Percentiles rank a stretch among this genome's conserved stretches.
These are phyloP conservation scores for Trichonephila clavipes DNA, from an alignment of 1,140 invertebrate genomes.

Conservation along the genomic window DNA sequence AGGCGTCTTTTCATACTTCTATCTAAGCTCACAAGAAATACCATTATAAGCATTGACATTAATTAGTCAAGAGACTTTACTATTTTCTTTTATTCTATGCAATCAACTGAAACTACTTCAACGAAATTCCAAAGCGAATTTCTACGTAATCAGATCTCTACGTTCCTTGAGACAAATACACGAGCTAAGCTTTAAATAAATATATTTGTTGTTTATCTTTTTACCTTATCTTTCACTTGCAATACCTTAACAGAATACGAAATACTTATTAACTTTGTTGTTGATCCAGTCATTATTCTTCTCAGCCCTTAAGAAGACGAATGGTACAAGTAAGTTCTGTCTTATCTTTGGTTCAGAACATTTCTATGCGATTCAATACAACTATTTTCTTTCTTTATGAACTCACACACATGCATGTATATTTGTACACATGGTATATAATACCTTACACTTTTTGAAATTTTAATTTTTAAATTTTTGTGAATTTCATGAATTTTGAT, in stretches of 20 bases:
- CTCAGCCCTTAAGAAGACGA: background rate
- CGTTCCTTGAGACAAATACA: background rate
- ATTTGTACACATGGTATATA: too few relatives aligned
- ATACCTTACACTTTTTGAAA: too few relatives aligned
- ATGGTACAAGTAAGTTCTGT: background rate
- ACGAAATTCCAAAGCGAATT: background rate
- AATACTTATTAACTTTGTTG: background rate
- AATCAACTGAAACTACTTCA: background rate
- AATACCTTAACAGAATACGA: background rate
- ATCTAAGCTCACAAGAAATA: too few relatives aligned
- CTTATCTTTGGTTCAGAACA: background rate
- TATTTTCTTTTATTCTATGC: too few relatives aligned
- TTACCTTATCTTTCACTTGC: background rate
- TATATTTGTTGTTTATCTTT: background rate
- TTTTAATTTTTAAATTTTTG: too few relatives aligned
- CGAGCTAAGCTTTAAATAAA: background rate
- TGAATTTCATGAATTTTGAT: too few relatives aligned
- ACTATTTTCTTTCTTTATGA: too few relatives aligned
- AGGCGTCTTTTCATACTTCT: too few relatives aligned
- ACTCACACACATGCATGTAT: too few relatives aligned
- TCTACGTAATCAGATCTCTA: background rate
- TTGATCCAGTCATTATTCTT: background rate
- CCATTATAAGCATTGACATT: too few relatives aligned
- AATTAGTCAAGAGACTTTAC: too few relatives aligned
- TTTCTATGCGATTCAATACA: too few relatives aligned